phyloP scores from a whole-genome alignment of 2,888 invertebrate genomes.

The Chesias legatella region DNA sequence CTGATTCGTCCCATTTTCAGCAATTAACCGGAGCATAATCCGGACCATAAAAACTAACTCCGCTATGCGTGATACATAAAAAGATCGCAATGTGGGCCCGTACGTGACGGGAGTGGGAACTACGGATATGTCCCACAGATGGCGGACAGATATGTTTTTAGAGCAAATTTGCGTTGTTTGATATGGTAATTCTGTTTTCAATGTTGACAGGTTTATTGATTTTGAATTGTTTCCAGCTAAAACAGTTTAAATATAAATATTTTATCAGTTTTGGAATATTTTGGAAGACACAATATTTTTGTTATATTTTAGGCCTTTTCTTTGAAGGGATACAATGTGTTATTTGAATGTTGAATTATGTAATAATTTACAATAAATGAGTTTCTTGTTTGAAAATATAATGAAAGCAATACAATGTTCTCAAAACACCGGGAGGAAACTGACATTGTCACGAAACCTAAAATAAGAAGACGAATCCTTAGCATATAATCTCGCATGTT shows the following conservation, averaged over 20 bases:
- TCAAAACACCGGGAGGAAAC: too few species aligned
- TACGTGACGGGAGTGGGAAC: slow-evolving; percentile 29
- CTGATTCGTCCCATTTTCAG: slow-evolving; percentile 26
- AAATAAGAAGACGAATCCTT: too few species aligned
- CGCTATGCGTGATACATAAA: slow-evolving; percentile 32
- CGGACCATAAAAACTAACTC: slow-evolving; percentile 37
- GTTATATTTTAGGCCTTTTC: not conserved
- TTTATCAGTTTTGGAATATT: not conserved
- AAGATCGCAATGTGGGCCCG: slow-evolving; percentile 25
- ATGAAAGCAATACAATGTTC: too few species aligned
- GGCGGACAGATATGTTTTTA: slow-evolving; percentile 38
- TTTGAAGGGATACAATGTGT: too few species aligned
- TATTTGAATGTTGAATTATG: too few species aligned
- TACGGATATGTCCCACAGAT: slow-evolving; percentile 35
- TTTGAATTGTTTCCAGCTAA: slow-evolving; percentile 1
- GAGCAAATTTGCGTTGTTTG: slow-evolving; percentile 7
- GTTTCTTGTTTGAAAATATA: too few species aligned
- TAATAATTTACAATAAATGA: too few species aligned
- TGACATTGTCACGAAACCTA: too few species aligned
- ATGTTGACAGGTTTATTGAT: slow-evolving; percentile 14
- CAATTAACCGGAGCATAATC: slow-evolving; percentile 38
- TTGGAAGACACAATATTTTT: not conserved
- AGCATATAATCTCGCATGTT: too few species aligned
- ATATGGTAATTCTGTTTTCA: slow-evolving; percentile 11
- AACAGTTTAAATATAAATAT: too few species aligned